Evolutionary conservation across 2,113 vertebrate species (phyloP), one percentile per base, ranked within the genome.

Genomic region (Rana temporaria): DNA sequence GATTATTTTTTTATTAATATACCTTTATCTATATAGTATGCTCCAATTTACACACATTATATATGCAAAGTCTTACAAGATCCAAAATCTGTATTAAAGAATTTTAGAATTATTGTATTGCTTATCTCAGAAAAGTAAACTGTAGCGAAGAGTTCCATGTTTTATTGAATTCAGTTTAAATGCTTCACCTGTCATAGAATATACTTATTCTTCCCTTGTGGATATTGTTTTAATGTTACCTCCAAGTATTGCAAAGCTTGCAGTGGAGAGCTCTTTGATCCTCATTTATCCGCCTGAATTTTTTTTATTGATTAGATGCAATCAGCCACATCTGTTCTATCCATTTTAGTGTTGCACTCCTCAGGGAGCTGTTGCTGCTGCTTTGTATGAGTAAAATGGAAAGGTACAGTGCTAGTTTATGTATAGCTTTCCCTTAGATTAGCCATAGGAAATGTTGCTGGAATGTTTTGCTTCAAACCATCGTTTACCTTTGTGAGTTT

Each of bases 281-380:
- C n/a, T 19, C 53, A 22, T 59, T 19, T 79, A 68, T 57, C 26
- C 64, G 57, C 77, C 64, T 66, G 8, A 68, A 65, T 42, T 65
- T 55, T 30, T 55, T 56, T n/a, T 69, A 79, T 79, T 68, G 77
- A 68, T 79, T 53, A 79, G 77, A 57, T 67, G 65, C 77, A 84
- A 82, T 89, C 85, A 87, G 85, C 86, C 7, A 74, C 24, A 79
- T 78, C 38, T 85, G 69, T 84, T 86, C 85, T 86, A 85, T 85
- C 24, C 48, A 81, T 64, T 65, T 76, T 24, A 69, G 84, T 86
- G 76, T 26, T 70, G 76, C 52, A 84, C 82, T 80, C 38, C 85
- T 65, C 62, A 70, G 68, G 87, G 20, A 86, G 75, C 68, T 84
- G 85, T 86, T 79, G 75, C 69, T 24, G 32, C 85, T 86, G 82